These are phyloP conservation scores for Xyrichtys novacula DNA, from an alignment of 2,797 vertebrate genomes.

Conservation along the genomic window DNA sequence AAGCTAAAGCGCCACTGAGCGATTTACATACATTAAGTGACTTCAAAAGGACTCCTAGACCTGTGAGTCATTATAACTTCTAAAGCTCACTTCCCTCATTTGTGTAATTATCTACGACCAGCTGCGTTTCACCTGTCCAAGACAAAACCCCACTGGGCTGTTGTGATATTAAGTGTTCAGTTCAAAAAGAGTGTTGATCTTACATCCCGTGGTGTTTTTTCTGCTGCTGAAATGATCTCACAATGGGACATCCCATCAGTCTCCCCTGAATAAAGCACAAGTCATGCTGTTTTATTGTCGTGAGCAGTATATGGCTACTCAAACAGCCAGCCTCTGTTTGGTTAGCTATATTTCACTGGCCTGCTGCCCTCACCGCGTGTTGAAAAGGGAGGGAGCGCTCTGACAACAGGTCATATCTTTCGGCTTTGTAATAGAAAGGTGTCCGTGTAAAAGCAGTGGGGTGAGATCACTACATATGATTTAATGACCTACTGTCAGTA, in stretches of 20 bases:
- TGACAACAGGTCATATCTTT: constrained; percentile 22
- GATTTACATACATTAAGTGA: constrained; percentile 67
- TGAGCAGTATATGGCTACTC: constrained; percentile 40
- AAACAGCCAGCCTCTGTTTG: constrained; percentile 66
- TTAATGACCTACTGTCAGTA: constrained; percentile 54
- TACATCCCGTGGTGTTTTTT: constrained; percentile 4
- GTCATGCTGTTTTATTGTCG: constrained; percentile 31
- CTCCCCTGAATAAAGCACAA: constrained; percentile 9
- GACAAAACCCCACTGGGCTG: constrained; percentile 15
- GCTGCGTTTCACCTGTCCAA: constrained; percentile 24
- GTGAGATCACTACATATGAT: constrained; percentile 49
- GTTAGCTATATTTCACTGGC: constrained; percentile 23
- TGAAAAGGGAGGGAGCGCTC: constrained; percentile 27
- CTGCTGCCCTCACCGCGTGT: constrained; percentile 23
- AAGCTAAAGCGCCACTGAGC: constrained; percentile 50
- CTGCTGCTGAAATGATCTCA: not conserved
- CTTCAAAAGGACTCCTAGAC: constrained; percentile 63
- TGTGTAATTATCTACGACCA: constrained; percentile 47
- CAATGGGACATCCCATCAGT: not conserved
- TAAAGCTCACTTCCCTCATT: constrained; percentile 45
- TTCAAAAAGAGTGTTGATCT: not conserved
- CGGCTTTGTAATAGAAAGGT: constrained; percentile 17
- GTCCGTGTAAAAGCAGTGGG: constrained; percentile 2
- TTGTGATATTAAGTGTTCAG: constrained; percentile 5
- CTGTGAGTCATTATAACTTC: constrained; percentile 55